Evolutionary conservation across 2,797 vertebrate genomes (phyloP), one percentile per base, ranked within the genome.

Genomic region (Iguana delicatissima): DNA sequence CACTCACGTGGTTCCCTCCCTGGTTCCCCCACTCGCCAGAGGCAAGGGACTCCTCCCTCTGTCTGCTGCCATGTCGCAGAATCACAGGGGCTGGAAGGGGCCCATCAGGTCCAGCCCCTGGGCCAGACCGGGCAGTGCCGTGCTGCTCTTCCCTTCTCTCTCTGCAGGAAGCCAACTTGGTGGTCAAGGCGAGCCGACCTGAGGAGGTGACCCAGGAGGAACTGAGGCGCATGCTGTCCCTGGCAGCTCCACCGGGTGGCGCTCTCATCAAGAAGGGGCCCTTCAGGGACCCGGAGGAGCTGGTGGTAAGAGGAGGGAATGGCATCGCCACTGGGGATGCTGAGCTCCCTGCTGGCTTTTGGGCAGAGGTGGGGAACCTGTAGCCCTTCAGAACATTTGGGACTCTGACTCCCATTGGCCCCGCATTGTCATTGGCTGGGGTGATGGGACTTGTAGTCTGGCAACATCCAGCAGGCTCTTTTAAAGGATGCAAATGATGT

Each of bases 141-240:
- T 2, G 50, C 67, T 55, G 4, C 57, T 0, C 12, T 74, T 67
- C 59, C 4, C 9, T 2, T 84, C n/a, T 42, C 2, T 26, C 84
- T 6, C 74, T 18, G 85, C 94, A 98, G 98, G 98, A 98, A 93
- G 98, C 97, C 38, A 96, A 97, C 38, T 96, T 95, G 46, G 97
- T 98, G 92, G 94, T 98, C 89, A 96, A 92, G 32, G 98, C 98
- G 80, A 96, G 97, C 52, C 97, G 93, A 32, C 50, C 94, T 14
- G 97, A 98, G 42, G 98, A 99, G 76, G 96, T 98, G 95, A 98
- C 97, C 2, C 95, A 97, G 94, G 98, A 98, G 94, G 96, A 93
- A 92, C 96, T 99, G 90, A 93, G 16, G 83, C 95, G 92, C 1
- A 96, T 97, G 32, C 90, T 98, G 94, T 93, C 95, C 76, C 97